Conservation (phyloP, 2,888 invertebrate species). For the Agrilus mali region DNA sequence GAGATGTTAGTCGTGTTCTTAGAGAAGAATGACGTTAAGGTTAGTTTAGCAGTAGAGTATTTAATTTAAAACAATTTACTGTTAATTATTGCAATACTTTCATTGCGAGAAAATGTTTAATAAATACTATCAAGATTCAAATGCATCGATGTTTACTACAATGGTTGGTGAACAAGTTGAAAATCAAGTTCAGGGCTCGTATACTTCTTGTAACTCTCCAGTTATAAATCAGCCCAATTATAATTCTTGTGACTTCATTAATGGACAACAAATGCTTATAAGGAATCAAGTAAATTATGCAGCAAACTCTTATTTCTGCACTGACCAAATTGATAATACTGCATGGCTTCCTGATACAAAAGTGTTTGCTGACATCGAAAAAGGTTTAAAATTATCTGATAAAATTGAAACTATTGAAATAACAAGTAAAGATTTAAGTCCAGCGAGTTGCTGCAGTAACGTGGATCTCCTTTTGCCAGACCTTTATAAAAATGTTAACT, state of each 20-base stretch:
- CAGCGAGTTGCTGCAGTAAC: conserved; percentile 26
- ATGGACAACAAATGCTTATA: conserved; percentile 12
- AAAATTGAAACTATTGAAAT: conserved; percentile 28
- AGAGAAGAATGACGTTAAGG: too few relatives aligned
- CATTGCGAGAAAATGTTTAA: conserved; percentile 4
- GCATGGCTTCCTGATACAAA: conserved; percentile 17
- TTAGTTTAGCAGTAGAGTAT: too few relatives aligned
- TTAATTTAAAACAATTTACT: too few relatives aligned
- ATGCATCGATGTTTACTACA: conserved; percentile 6
- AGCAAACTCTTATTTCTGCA: conserved; percentile 6
- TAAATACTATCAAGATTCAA: conserved; percentile 6
- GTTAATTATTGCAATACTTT: too few relatives aligned
- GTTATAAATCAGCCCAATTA: conserved; percentile 8
- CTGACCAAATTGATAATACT: conserved; percentile 12
- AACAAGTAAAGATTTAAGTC: conserved; percentile 27
- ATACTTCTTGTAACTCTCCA: conserved; percentile 10
- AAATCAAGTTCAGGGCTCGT: conserved; percentile 7
- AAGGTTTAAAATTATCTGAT: conserved; percentile 19
- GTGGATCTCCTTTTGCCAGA: conserved; percentile 22
- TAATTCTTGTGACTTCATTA: conserved; percentile 14
- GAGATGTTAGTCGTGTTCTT: too few relatives aligned
- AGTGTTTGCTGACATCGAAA: conserved; percentile 15
- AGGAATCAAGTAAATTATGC: conserved; percentile 12
- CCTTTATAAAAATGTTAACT: conserved; percentile 20
- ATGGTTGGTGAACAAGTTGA: conserved; percentile 16